Evolutionary conservation across 2,888 invertebrate species (phyloP).

Genomic region (Apamea crenata): DNA sequence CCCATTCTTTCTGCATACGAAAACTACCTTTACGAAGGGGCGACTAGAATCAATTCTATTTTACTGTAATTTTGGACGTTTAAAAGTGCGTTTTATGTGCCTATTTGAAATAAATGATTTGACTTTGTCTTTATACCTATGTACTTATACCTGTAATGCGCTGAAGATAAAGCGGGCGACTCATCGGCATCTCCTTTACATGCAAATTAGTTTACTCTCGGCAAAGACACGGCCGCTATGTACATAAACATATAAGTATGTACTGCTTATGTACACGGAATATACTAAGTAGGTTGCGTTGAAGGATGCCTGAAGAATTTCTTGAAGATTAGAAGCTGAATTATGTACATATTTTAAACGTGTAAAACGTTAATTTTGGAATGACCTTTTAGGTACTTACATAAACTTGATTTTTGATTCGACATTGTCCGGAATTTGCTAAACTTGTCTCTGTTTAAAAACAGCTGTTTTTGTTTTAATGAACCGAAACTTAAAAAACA

Average conservation of each 20-base stretch:
- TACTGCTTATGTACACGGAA: slow-evolving; percentile 14
- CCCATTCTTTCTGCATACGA: too few relatives aligned
- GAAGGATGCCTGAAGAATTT: slow-evolving; percentile 26
- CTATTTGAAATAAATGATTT: too few relatives aligned
- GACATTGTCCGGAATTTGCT: background rate
- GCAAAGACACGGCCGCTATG: slow-evolving; percentile 36
- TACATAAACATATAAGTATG: slow-evolving; percentile 21
- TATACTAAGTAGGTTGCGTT: slow-evolving; percentile 20
- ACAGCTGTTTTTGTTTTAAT: background rate
- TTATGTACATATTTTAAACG: slow-evolving; percentile 5
- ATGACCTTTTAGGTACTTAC: background rate
- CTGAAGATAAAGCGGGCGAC: slow-evolving; percentile 46
- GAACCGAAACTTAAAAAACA: background rate
- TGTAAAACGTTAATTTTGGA: background rate
- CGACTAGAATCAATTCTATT: too few relatives aligned
- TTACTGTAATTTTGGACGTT: too few relatives aligned
- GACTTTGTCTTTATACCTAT: background rate
- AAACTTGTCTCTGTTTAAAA: background rate
- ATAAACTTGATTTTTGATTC: background rate
- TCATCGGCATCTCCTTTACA: slow-evolving; percentile 50
- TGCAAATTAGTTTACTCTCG: slow-evolving; percentile 66
- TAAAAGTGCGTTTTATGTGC: too few relatives aligned
- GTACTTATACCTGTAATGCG: slow-evolving; percentile 19
- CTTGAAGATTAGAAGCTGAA: slow-evolving; percentile 5
- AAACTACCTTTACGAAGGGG: too few relatives aligned